Evolutionary conservation across 2,888 invertebrate genomes (phyloP).

Genomic region (Ophioninae sp.): DNA sequence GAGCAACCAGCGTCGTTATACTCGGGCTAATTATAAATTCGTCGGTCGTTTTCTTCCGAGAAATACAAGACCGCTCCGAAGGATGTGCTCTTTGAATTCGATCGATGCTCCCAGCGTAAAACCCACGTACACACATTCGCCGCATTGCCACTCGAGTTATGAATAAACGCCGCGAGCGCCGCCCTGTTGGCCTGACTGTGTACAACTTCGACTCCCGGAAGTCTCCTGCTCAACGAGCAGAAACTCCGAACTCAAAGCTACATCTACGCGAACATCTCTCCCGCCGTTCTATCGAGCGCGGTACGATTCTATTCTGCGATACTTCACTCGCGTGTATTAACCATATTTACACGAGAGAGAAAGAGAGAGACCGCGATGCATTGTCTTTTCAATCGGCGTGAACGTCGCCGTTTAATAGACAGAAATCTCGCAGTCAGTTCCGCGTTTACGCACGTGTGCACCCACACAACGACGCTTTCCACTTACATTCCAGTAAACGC

Average conservation of each 20-base stretch:
- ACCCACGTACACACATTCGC: constrained; percentile 3
- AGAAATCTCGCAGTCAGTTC: constrained; percentile 38
- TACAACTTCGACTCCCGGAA: constrained; percentile 52
- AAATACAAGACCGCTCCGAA: constrained; percentile 52
- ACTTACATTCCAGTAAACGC: constrained; percentile 49
- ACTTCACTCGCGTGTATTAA: constrained; percentile 15
- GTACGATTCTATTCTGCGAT: constrained; percentile 30
- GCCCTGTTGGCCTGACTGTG: neutral
- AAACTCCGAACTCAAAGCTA: constrained; percentile 49
- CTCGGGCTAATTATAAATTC: constrained; percentile 59
- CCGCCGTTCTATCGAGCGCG: constrained; percentile 39
- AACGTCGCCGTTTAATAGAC: constrained; percentile 42
- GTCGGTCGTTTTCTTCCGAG: constrained; percentile 60
- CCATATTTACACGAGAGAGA: neutral
- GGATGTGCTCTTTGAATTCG: constrained; percentile 64
- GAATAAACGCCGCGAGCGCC: constrained; percentile 30
- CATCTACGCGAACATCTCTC: constrained; percentile 27
- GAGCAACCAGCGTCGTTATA: constrained; percentile 33
- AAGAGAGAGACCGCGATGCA: constrained; percentile 35
- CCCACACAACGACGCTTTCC: constrained; percentile 44
- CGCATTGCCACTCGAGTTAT: neutral
- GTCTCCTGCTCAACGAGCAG: constrained; percentile 59
- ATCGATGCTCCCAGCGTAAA: constrained; percentile 58
- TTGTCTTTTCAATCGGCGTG: constrained; percentile 58
- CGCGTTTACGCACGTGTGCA: constrained; percentile 30